Evolutionary conservation across 2,113 vertebrate species (phyloP).

Genomic region (Myotis yumanensis): DNA sequence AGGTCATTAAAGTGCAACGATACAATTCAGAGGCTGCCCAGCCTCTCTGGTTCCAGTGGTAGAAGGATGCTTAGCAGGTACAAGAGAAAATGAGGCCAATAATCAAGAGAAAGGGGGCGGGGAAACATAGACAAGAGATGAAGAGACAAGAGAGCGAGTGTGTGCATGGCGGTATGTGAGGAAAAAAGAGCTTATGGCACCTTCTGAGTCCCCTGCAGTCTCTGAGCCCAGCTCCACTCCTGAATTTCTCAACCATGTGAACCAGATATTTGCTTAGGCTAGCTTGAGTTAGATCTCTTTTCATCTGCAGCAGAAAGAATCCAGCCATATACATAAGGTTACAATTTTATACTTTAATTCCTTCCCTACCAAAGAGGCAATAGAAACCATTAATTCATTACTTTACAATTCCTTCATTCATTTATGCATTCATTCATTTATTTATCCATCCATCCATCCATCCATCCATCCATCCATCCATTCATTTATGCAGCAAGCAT

Average conservation of each 20-base stretch:
- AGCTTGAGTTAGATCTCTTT: background rate
- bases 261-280: background rate
- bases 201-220: background rate
- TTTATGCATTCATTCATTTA: background rate
- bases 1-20: background rate
- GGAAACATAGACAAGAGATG: background rate
- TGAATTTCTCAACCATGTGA: background rate
- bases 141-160: background rate
- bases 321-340: background rate
- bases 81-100: background rate
- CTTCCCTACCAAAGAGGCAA: background rate
- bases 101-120: background rate
- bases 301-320: background rate
- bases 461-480: background rate
- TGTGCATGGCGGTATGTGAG: background rate
- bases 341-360: background rate
- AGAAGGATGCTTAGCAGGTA: background rate
- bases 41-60: background rate
- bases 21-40: background rate
- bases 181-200: background rate
- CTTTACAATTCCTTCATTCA: background rate
- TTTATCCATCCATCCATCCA: background rate
- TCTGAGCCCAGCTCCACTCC: background rate
- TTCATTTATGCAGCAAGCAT: background rate
- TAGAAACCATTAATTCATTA: background rate